Conservation (phyloP, 2,888 invertebrate species). For the Pseudoips prasinana region DNA sequence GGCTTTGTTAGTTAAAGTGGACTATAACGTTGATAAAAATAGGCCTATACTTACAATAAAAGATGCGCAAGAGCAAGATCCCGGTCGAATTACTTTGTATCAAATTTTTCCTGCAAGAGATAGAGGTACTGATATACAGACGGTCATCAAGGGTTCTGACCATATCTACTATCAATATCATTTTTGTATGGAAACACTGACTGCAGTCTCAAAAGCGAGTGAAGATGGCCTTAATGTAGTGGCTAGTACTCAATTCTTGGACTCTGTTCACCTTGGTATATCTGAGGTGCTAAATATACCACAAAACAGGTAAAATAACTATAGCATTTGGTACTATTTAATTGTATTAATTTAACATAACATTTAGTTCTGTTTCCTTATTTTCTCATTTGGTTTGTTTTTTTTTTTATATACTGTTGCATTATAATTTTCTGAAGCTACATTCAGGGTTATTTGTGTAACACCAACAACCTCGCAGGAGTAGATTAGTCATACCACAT, state of each 20-base stretch:
- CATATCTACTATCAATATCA: slow-evolving; percentile 84
- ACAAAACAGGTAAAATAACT: slow-evolving; percentile 82
- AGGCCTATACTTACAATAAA: slow-evolving; percentile 52
- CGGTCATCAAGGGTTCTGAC: slow-evolving; percentile 80
- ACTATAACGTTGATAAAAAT: slow-evolving; percentile 67
- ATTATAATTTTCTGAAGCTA: too few relatives aligned
- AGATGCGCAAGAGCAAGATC: slow-evolving; percentile 49
- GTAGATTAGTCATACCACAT: too few relatives aligned
- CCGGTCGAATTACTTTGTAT: slow-evolving; percentile 43
- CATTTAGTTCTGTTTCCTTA: too few relatives aligned
- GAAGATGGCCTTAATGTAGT: slow-evolving; percentile 86
- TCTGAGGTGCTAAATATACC: slow-evolving; percentile 77
- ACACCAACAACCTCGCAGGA: too few relatives aligned
- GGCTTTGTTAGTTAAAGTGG: slow-evolving; percentile 80
- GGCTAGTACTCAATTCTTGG: slow-evolving; percentile 81
- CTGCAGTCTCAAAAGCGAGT: slow-evolving; percentile 81
- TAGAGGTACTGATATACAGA: slow-evolving; percentile 60
- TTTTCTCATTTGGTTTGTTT: too few relatives aligned
- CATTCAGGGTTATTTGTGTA: too few relatives aligned
- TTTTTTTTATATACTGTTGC: too few relatives aligned
- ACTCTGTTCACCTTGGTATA: slow-evolving; percentile 75
- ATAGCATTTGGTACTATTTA: too few relatives aligned
- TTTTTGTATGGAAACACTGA: slow-evolving; percentile 86
- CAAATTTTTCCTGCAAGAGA: slow-evolving; percentile 48
- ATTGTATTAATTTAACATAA: too few relatives aligned